phyloP scores from a whole-genome alignment of 2,797 vertebrate genomes.

The Rallus crepitans region DNA sequence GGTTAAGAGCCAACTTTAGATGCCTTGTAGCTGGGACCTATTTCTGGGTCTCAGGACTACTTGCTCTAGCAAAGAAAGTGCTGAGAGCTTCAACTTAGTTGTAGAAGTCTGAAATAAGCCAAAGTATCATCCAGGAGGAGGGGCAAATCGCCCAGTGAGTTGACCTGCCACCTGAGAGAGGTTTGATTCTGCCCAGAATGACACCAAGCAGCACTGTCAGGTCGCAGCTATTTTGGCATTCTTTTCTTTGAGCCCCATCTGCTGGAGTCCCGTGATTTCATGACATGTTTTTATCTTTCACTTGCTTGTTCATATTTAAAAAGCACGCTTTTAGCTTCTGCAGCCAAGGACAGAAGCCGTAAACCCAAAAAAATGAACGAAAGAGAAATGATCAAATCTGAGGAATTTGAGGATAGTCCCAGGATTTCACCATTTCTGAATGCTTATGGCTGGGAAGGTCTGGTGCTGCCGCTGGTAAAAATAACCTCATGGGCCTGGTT shows the following conservation, averaged over 20 bases:
- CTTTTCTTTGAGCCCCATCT: constrained; percentile 70
- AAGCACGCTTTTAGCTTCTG: not conserved
- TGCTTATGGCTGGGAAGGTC: not conserved
- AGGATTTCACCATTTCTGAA: not conserved
- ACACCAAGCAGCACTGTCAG: not conserved
- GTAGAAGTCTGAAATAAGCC: not conserved
- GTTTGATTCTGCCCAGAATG: not conserved
- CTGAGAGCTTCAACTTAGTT: not conserved
- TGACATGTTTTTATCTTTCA: not conserved
- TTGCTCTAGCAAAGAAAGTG: not conserved
- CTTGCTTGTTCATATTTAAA: not conserved
- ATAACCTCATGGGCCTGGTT: not conserved
- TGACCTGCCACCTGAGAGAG: fast-evolving
- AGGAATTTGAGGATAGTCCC: not conserved
- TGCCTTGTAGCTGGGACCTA: not conserved
- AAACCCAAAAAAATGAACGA: not conserved
- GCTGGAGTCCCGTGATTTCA: constrained; percentile 42
- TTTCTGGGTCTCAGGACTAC: not conserved
- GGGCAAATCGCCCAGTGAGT: not conserved
- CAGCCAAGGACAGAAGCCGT: not conserved
- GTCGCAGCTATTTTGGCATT: not conserved
- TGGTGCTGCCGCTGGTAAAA: not conserved
- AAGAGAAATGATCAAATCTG: fast-evolving
- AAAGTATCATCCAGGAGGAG: not conserved
- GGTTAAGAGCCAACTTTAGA: not conserved